Evolutionary conservation across 2,888 invertebrate species (phyloP), one percentile per base, ranked within the genome.

Genomic region (Sinohyriopsis cumingii): DNA sequence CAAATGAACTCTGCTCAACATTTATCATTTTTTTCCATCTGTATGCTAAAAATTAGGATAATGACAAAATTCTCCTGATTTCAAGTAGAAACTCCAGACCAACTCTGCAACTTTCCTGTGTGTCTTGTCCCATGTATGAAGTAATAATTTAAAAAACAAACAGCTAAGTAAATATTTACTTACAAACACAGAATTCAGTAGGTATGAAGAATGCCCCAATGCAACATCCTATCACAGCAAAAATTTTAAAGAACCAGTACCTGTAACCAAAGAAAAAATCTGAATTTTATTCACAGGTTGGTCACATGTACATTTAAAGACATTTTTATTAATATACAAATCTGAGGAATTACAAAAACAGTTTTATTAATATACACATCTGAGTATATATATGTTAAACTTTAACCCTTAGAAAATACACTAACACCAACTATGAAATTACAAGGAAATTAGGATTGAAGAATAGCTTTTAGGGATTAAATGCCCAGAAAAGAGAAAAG

Each of bases 191-290:
- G 78, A 88, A 89, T n/a, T 69, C 82, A 65, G 71, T 81, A 45
- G 91, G 90, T 24, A 91, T 84, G 75, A 85, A 88, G 74, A 91
- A 91, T 15, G 87, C 86, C 56, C 84, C 90, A 71, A 86, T 85
- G 82, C 89, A 87, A 20, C 90, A 78, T n/a, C 84, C 86, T 73
- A 89, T 73, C 28, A 91, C 75, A n/a, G 87, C 55, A 12, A 90
- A 33, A 56, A 90, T 81, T 75, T 91, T 91, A 73, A 86, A 80
- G 45, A 86, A 76, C 89, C 89, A 89, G 72, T 86, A 89, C 61
- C 89, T 89, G 82, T 54, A 80, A 75, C 57, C 56, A n/a, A 68
- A 63, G 71, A 64, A 63, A n/a, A 22, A 60, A 59, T 22, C 0
- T 4, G 53, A 18, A 25, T 55, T 24, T 65, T 4, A 15, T 54